Conservation (phyloP, 2,797 vertebrate genomes). For the Falco berigora region DNA sequence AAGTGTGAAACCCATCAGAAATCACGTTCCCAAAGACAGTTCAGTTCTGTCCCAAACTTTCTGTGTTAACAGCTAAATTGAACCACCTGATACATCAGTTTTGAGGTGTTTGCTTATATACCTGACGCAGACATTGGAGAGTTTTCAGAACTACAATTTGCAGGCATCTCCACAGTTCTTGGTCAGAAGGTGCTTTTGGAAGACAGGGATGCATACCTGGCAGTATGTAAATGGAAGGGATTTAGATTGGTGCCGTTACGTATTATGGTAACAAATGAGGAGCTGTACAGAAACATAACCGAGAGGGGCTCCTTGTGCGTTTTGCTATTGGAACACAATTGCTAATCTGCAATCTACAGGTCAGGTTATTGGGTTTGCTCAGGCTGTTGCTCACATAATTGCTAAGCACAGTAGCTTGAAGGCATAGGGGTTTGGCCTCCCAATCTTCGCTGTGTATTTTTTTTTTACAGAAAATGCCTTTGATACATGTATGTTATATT, state of each 20-base stretch:
- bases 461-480: slow-evolving; percentile 53
- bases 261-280: neutral
- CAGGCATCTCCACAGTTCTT: neutral
- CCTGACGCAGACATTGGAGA: neutral
- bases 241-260: neutral
- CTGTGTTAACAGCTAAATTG: neutral
- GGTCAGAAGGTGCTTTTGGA: neutral
- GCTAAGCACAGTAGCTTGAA: slow-evolving; percentile 44
- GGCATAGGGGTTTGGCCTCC: slow-evolving; percentile 20
- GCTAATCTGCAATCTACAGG: slow-evolving; percentile 57
- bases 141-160: neutral
- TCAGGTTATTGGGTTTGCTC: slow-evolving; percentile 56
- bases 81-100: neutral
- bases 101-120: neutral
- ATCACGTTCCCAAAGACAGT: neutral
- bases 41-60: neutral
- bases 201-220: neutral
- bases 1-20: neutral
- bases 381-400: slow-evolving; percentile 19
- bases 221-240: neutral
- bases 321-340: slow-evolving; percentile 9
- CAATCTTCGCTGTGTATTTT: slow-evolving; percentile 2
- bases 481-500: slow-evolving; percentile 60
- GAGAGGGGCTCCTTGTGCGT: neutral
- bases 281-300: neutral